Evolutionary conservation across 1,140 invertebrate species (phyloP), one percentile per base, ranked within the genome.

Genomic region (Neodiprion pinetum): DNA sequence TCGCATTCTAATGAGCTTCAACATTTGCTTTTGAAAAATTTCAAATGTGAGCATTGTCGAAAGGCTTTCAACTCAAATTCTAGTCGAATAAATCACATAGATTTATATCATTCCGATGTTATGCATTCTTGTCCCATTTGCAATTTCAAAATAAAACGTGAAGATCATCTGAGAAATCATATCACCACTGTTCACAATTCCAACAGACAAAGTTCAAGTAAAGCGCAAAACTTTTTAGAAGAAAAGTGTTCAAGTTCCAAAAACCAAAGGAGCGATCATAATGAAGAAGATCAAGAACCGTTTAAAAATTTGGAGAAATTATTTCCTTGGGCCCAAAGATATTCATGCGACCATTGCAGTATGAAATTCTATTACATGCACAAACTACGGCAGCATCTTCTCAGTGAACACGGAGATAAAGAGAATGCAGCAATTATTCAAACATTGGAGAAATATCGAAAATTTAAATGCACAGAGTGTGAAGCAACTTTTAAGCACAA

Each of bases 281-380:
- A 61, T 12, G 53, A 61, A 11, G 53, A 61, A n/a, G 11, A 61
- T n/a, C 53, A 61, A 61, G 53, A 61, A 61, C 53, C 53, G 11
- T 61, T 11, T n/a, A 61, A 61, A 61, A n/a, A 61, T 61, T n/a
- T 61, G 11, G 53, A 61, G n/a, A 61, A 61, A 61, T 12, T 61
- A n/a, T 61, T 61, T 61, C 53, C 53, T 11, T 61, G 53, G 53
- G n/a, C 53, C n/a, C 53, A 61, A n/a, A 61, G 53, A 61, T 61
- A 61, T n/a, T 61, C 53, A 11, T 61, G 53, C 7, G 53, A 61
- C n/a, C 53, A 61, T 61, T 61, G 53, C 53, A n/a, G 53, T n/a
- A 61, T 61, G 53, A 61, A 61, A n/a, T 61, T 61, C n/a, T 61
- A 61, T n/a, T 61, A 61, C 53, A 61, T 61, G 11, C 53, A 61